Evolutionary conservation across 2,888 invertebrate species (phyloP).

Genomic region (Nymphalis polychloros): DNA sequence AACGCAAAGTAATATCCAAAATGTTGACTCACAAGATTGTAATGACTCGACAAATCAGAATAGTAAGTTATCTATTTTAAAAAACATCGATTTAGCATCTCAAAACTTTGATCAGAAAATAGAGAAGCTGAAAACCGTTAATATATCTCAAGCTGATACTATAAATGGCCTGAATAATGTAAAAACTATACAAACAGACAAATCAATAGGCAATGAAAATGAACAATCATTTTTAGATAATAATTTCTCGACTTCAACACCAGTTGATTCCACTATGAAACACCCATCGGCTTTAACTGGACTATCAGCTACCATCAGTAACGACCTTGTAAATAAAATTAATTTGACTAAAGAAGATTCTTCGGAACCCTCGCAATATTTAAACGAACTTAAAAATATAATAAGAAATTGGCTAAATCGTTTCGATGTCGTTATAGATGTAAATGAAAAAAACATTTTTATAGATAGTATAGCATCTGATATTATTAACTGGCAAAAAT

Average conservation of each 20-base stretch:
- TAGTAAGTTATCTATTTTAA: slow-evolving; percentile 3
- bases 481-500: slow-evolving; percentile 32
- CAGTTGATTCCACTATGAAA: background rate
- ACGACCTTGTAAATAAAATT: slow-evolving; percentile 6
- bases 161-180: background rate
- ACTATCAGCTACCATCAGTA: background rate
- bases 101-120: slow-evolving; percentile 11
- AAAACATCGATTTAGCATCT: slow-evolving; percentile 14
- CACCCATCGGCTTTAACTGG: background rate
- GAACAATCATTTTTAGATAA: slow-evolving; percentile 10
- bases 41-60: background rate
- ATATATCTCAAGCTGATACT: background rate
- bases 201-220: background rate
- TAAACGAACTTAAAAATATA: slow-evolving; percentile 13
- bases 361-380: slow-evolving; percentile 16
- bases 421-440: slow-evolving; percentile 10
- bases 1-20: too few species aligned
- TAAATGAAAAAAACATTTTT: slow-evolving; percentile 21
- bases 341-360: background rate
- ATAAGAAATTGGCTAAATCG: slow-evolving; percentile 25
- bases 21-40: too few species aligned
- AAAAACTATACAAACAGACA: background rate
- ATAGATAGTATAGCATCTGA: slow-evolving; percentile 25
- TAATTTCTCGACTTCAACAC: slow-evolving; percentile 21
- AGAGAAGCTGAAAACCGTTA: background rate